phyloP scores from a whole-genome alignment of 1,140 invertebrate genomes.

The Pseudomyrmex flavicornis region DNA sequence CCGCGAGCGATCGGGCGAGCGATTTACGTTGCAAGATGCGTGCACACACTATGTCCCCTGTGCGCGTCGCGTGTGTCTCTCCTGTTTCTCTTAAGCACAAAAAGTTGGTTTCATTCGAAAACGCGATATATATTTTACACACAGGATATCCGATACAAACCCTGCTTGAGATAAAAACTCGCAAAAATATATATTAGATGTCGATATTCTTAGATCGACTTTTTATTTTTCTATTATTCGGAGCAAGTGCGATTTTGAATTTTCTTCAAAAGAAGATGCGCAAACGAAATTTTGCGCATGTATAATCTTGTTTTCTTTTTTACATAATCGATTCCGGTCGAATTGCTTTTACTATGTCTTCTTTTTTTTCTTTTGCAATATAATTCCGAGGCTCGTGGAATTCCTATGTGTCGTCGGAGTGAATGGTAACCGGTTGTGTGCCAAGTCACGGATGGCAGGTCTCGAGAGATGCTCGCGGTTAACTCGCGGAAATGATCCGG shows the following conservation, averaged over 20 bases:
- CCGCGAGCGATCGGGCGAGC: conserved; percentile 25
- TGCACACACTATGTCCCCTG: not conserved
- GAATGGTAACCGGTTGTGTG: conserved; percentile 55
- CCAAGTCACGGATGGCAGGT: conserved; percentile 43
- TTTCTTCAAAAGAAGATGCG: not conserved
- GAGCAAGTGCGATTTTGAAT: not conserved
- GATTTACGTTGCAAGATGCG: conserved; percentile 40
- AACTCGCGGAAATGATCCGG: conserved; percentile 77
- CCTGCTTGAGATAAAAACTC: conserved; percentile 1
- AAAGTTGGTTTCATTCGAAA: not conserved
- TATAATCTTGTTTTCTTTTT: too few relatives aligned
- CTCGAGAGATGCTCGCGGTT: conserved; percentile 61
- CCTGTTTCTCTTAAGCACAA: not conserved
- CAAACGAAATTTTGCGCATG: not conserved
- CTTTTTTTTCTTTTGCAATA: conserved; percentile 10
- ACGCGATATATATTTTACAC: not conserved
- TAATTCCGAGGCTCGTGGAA: conserved; percentile 37
- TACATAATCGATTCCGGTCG: conserved; percentile 6
- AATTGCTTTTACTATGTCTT: conserved; percentile 13
- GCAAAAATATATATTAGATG: not conserved
- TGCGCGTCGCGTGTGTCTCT: conserved; percentile 10
- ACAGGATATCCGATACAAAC: not conserved
- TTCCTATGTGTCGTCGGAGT: conserved; percentile 12
- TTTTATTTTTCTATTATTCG: too few relatives aligned
- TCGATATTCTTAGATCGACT: not conserved